Base-by-base conservation (phyloP, 2,888 invertebrate species). In the Epirrhoe tristata region DNA sequence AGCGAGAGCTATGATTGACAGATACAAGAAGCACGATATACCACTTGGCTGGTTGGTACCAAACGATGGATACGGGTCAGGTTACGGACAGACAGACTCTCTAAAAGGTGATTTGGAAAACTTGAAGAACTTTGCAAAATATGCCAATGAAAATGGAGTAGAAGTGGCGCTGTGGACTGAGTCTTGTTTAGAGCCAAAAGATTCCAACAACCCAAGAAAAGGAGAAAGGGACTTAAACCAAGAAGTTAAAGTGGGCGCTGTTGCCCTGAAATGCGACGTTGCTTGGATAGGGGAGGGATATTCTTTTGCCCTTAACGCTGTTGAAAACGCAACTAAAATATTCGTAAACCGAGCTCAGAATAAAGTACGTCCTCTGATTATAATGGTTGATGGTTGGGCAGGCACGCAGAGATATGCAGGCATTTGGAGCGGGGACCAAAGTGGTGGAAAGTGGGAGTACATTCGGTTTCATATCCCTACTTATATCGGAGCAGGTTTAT, bases 351-450 rank as follows among this genome's bases (percentile, higher is more conserved):
- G 78, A 50, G 80, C 89, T 3, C 79, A 80, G 51, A 67, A 77
- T 52, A 77, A 72, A 48, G 66, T 80, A 32, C 79, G 93, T 67
- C 85, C 87, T 10, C 79, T 91, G 78, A 88, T 91, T 10, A 86
- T 93, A 71, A 92, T 88, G 84, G 92, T 93, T 0, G 90, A 93
- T 60, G 93, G 93, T 5, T 93, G 93, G 93, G 93, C 91, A 34
- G 93, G 91, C 0, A 91, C 91, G 7, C 93, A 93, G 69, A 85
- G 93, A 72, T 82, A 88, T 71, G 81, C 93, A 1, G 90, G 87
- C 0, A 84, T 93, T 71, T 93, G 93, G 93, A 91, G 83, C 68
- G 93, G 93, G 14, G 93, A 93, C 66, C 93, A 93, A 80, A 76
- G 72, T 16, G 93, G 93, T n/a, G 93, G 93, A 6, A 74, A 88